Evolutionary conservation across 2,888 invertebrate genomes (phyloP).

Genomic region (Lepidocyrtinus sp.): DNA sequence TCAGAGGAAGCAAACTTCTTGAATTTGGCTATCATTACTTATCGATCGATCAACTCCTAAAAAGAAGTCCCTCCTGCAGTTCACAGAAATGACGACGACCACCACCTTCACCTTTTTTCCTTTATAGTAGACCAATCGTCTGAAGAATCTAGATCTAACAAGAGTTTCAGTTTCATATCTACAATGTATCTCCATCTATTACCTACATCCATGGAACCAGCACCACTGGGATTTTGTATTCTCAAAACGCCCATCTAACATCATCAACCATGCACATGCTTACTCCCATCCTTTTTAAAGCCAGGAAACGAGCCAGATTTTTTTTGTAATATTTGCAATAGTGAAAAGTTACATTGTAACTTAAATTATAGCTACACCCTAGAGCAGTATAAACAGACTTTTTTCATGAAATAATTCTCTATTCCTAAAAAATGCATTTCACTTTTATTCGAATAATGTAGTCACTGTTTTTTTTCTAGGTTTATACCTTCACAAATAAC

Average conservation of each 20-base stretch:
- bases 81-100: slow-evolving; percentile 9
- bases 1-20: slow-evolving; percentile 31
- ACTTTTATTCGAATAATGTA: slow-evolving; percentile 4
- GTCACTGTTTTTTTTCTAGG: neutral
- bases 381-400: neutral
- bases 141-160: slow-evolving; percentile 4
- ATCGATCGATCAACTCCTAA: slow-evolving; percentile 47
- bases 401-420: slow-evolving; percentile 13
- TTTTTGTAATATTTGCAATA: neutral
- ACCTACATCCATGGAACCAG: neutral
- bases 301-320: neutral
- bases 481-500: too few relatives aligned
- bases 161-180: neutral
- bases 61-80: slow-evolving; percentile 31
- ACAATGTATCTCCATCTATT: neutral
- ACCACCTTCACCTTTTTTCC: slow-evolving; percentile 1
- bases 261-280: slow-evolving; percentile 29
- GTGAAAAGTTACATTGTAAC: neutral
- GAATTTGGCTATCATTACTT: slow-evolving; percentile 55
- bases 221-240: slow-evolving; percentile 39
- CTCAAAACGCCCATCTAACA: slow-evolving; percentile 51
- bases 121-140: neutral
- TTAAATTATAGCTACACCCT: neutral
- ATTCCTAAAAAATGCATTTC: slow-evolving; percentile 7
- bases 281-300: neutral